Base-by-base conservation (phyloP, 2,797 vertebrate genomes). In the Urocyon cinereoargenteus region DNA sequence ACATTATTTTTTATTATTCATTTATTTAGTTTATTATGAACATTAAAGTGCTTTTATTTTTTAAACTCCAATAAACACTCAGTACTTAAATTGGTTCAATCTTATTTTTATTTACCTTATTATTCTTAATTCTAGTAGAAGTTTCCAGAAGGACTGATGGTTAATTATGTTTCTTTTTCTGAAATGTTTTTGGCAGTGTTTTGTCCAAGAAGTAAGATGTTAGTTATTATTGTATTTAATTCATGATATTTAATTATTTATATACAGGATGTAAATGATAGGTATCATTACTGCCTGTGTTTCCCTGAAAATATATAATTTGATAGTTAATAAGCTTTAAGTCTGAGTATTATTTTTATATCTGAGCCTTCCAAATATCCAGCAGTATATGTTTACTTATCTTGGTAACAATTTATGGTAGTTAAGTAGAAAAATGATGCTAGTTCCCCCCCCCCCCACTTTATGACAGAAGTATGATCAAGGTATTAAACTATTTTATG, bases 181-280 rank as follows among this genome's bases (percentile, higher is more conserved):
- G 40, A 89, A 93, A 68, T 95, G 24, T 81, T 93, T 93, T 83
- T 68, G 83, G 1, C 49, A 78, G 18, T 73, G 34, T 92, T 94
- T 94, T 96, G 16, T 64, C n/a, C 9, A 59, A 34, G 15, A 91
- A 85, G 19, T 55, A 83, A 86, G 90, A 45, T 96, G 34, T 81
- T 92, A 86, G 21, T 14, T 82, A 53, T 68, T 10, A 53, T 64
- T 26, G 0, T 78, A 31, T 55, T 53, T 85, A 88, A 62, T 72
- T 95, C 21, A 88, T 72, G 84, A 26, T 57, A 73, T 87, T 86
- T 83, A 79, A 84, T 90, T 88, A 16, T 91, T 75, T 93, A 95
- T 86, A 14, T 55, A 9, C 3, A 70, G 45, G 70, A 79, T 72
- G 8, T 70, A 45, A 83, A 22, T 61, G 5, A 90, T 87, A 78